These are phyloP conservation scores for Petaurus breviceps DNA, from an alignment of 2,113 vertebrate species.

Conservation along the genomic window DNA sequence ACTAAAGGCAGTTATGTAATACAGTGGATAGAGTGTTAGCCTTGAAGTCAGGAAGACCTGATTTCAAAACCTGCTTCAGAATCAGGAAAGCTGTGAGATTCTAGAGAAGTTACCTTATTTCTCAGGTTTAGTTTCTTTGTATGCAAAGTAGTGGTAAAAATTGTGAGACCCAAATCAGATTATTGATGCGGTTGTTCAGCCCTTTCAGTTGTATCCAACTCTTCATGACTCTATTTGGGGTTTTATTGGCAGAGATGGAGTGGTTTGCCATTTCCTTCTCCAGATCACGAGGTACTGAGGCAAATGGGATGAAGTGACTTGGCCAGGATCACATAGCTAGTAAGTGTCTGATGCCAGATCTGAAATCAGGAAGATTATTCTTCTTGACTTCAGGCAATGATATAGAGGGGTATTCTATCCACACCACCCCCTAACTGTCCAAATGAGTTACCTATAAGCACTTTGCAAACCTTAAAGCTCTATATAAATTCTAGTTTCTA, in stretches of 20 bases:
- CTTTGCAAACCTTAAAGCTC: background rate
- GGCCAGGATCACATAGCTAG: background rate
- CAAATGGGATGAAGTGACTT: background rate
- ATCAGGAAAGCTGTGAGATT: background rate
- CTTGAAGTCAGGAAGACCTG: background rate
- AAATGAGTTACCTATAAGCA: background rate
- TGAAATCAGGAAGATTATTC: background rate
- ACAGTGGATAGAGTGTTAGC: background rate
- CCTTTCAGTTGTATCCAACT: no score
- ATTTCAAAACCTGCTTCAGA: background rate
- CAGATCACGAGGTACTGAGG: background rate
- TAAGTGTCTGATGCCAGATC: background rate
- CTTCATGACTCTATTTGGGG: background rate
- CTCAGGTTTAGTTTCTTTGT: background rate
- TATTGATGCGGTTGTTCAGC: background rate
- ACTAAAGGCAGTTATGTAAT: background rate
- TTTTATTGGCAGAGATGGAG: background rate
- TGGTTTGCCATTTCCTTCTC: background rate
- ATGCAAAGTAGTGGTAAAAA: background rate
- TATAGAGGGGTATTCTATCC: background rate
- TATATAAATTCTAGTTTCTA: background rate
- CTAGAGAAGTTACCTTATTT: background rate
- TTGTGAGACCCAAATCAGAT: background rate
- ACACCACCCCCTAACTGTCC: background rate
- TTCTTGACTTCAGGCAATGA: background rate